phyloP scores from a whole-genome alignment of 2,888 invertebrate species.

The Meloe dianella region DNA sequence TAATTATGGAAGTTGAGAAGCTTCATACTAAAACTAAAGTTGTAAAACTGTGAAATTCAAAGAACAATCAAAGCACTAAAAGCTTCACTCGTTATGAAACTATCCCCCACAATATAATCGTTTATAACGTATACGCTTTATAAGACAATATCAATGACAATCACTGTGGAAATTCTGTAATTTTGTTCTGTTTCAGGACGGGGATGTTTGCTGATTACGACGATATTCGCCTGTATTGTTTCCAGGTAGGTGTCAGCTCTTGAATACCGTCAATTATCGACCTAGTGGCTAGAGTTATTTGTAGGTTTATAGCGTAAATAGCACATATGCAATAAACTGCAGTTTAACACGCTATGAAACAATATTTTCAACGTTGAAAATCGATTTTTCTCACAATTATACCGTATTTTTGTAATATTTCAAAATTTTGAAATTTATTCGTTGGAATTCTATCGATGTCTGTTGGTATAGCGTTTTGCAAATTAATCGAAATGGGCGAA shows the following conservation, averaged over 20 bases:
- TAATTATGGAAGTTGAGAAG: neutral
- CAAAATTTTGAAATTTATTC: neutral
- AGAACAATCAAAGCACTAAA: neutral
- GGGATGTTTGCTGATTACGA: no score
- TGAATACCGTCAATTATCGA: neutral
- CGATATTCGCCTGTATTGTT: no score
- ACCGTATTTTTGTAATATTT: no score
- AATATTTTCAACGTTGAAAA: neutral
- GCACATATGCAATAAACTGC: neutral
- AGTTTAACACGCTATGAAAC: neutral
- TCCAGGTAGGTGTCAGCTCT: neutral
- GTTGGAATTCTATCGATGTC: neutral
- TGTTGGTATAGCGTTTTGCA: neutral
- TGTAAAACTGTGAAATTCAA: neutral
- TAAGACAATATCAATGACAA: no score
- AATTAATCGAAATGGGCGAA: slow-evolving; percentile 10
- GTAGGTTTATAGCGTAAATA: neutral
- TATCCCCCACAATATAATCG: no score
- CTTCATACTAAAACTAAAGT: neutral
- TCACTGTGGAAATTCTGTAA: no score
- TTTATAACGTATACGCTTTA: no score
- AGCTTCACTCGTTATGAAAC: neutral
- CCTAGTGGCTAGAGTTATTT: neutral
- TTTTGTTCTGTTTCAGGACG: no score
- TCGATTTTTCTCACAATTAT: no score